phyloP scores from a whole-genome alignment of 2,888 invertebrate genomes.

The Cataglyphis rosenhaueri region DNA sequence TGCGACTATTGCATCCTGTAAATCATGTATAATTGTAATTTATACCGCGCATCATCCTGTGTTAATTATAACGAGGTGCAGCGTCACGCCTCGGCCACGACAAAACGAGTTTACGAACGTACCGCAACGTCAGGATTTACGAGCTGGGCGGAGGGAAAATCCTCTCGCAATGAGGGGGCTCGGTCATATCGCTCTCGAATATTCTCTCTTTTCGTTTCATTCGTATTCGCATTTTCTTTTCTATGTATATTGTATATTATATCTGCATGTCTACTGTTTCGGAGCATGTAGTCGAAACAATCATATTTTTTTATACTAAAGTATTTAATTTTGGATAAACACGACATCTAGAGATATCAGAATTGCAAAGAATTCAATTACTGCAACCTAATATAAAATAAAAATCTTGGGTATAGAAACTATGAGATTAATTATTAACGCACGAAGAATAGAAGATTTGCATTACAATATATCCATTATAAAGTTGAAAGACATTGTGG shows the following conservation, averaged over 20 bases:
- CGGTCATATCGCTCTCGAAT: slow-evolving; percentile 58
- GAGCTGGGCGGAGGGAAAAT: slow-evolving; percentile 52
- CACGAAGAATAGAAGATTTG: not conserved
- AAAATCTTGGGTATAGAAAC: not conserved
- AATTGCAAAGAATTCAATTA: not conserved
- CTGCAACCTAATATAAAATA: not conserved
- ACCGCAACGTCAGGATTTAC: slow-evolving; percentile 32
- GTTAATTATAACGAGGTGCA: slow-evolving; percentile 75
- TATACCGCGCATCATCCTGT: slow-evolving; percentile 75
- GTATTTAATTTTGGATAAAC: not conserved
- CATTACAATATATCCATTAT: not conserved
- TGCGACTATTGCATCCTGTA: slow-evolving; percentile 70
- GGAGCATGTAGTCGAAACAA: not conserved
- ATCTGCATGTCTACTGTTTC: not conserved
- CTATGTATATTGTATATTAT: not conserved
- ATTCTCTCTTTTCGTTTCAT: slow-evolving; percentile 29
- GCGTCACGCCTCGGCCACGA: slow-evolving; percentile 44
- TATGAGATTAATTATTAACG: not conserved
- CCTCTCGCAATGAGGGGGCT: slow-evolving; percentile 47
- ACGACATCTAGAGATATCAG: not conserved
- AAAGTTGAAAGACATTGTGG: no score
- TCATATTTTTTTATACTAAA: not conserved
- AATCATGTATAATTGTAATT: slow-evolving; percentile 79
- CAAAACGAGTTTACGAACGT: slow-evolving; percentile 69
- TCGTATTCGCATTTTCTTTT: slow-evolving; percentile 21